Base-by-base conservation (phyloP, 2,797 vertebrate genomes). In the Enteromius fasciolatus region DNA sequence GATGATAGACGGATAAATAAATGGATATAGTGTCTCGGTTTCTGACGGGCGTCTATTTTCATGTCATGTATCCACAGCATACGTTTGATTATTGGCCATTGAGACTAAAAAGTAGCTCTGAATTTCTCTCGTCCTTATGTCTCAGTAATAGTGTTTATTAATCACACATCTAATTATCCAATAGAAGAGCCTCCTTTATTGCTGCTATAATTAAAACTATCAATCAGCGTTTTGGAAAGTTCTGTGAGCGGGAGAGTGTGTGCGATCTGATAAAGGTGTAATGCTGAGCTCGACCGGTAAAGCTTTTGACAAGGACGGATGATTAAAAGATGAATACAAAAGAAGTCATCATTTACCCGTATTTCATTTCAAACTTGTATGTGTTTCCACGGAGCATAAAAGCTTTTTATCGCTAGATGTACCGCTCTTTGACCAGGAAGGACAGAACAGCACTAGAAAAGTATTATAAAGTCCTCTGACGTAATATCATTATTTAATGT, bases 101-200 rank as follows among this genome's bases (percentile, higher is more conserved):
- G 36, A n/a, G 2, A 50, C 10, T 18, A 52, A 2, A 5, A 12
- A 9, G 57, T n/a, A 28, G 5, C n/a, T 57, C 46, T 59, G 17
- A 31, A 31, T 66, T 17, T 68, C 69, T 52, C 78, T 25, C 61
- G 20, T 54, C 41, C 86, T 80, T 68, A 91, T 91, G 89, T 88
- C 79, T 61, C 77, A 72, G 76, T 90, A 91, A 91, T 90, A 83
- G 85, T 72, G 82, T 91, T 91, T 92, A 92, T 92, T 93, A 93
- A 92, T 93, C 80, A 79, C 20, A 80, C 88, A 87, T 93, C 92
- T 87, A 92, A 90, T 93, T 90, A 93, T 90, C 88, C 86, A 89
- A 84, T 90, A 86, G 66, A 90, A 91, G 85, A 80, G 72, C 80
- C 87, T 88, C 86, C 67, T 74, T 90, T 89, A 88, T 87, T 87